Conservation (phyloP, 2,113 vertebrate species). For the Aviceda subcristata region DNA sequence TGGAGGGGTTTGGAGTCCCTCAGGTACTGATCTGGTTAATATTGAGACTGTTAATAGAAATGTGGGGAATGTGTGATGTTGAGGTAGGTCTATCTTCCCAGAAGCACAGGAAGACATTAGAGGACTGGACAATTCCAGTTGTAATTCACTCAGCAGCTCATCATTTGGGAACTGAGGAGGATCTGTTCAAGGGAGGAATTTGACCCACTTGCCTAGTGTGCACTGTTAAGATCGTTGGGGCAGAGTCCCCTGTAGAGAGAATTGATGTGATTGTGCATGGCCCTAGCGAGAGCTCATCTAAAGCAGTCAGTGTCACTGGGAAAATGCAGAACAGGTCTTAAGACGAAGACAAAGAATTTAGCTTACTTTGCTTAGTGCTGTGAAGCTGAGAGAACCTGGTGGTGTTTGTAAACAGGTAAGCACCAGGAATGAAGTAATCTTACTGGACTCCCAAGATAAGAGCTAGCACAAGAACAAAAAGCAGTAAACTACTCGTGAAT, state of each 20-base stretch:
- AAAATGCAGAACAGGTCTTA: background rate
- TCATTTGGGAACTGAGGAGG: background rate
- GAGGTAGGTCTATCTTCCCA: background rate
- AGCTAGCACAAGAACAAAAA: background rate
- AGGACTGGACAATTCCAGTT: background rate
- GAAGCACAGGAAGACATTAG: background rate
- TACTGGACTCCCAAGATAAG: background rate
- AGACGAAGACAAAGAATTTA: background rate
- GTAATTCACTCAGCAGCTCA: background rate
- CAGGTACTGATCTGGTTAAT: background rate
- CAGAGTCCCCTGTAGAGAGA: background rate
- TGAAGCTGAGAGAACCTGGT: background rate
- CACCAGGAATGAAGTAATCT: background rate
- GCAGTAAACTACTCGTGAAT: background rate
- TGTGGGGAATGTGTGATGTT: background rate
- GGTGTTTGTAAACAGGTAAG: background rate
- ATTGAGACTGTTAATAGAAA: background rate
- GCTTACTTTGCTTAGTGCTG: background rate
- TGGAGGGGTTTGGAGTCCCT: background rate
- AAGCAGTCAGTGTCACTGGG: background rate
- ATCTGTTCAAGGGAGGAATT: background rate
- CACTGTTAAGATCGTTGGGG: background rate
- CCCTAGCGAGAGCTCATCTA: background rate
- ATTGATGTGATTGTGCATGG: background rate
- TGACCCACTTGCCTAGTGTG: accelerated